These are phyloP conservation scores for Grallaria varia DNA, from an alignment of 2,113 vertebrate species.

Conservation along the genomic window DNA sequence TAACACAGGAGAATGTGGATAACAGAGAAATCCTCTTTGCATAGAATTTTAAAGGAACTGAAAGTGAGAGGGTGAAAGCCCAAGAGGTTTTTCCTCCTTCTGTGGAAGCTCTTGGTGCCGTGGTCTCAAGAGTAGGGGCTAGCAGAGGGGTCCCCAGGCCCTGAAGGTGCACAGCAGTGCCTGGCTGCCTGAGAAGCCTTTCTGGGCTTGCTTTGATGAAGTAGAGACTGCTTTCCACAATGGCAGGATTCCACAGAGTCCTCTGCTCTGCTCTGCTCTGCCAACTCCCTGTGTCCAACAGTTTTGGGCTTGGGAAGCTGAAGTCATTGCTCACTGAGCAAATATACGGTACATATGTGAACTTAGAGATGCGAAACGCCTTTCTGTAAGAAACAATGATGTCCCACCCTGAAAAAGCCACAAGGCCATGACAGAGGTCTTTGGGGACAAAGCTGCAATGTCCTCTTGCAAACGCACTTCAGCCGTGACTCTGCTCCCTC, in stretches of 20 bases:
- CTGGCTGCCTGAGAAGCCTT: not conserved
- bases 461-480: not conserved
- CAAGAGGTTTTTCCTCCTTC: not conserved
- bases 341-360: not conserved
- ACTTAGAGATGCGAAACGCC: not conserved
- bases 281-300: not conserved
- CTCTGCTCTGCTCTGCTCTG: not conserved
- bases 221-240: not conserved
- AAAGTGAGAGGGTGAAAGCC: not conserved
- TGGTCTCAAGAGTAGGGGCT: not conserved
- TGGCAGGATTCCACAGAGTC: not conserved
- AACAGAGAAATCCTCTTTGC: not conserved
- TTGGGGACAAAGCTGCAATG: not conserved
- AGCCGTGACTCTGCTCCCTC: not conserved
- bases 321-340: not conserved
- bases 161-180: not conserved
- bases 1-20: not conserved
- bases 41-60: not conserved
- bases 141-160: not conserved
- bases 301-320: not conserved
- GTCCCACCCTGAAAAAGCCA: not conserved
- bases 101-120: not conserved
- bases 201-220: not conserved
- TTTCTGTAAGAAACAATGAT: conserved; percentile 8
- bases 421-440: not conserved